Evolutionary conservation across 2,888 invertebrate genomes (phyloP), one percentile per base, ranked within the genome.

Genomic region (Caenorhabditis sp.): DNA sequence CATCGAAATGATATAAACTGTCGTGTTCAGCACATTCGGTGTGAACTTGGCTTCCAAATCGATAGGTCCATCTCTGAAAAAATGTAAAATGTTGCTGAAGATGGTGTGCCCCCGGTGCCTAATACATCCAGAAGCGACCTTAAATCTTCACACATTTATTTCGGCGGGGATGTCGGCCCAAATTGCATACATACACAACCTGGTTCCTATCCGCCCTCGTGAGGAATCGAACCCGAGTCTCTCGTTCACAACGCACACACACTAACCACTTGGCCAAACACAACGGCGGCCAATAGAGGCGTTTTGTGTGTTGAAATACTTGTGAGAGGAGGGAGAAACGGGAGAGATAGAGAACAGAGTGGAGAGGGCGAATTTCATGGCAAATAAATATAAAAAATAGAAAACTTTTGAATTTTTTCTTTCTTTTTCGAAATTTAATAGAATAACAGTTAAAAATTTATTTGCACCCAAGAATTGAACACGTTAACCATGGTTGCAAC

Each of bases 1-100:
- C 92, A 97, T 93, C 1, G 97, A 96, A 85, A 99, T 95, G 70
- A 99, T 94, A 88, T 99, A 99, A 17, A 99, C 97, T 0, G 97
- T 96, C 86, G 96, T 95, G 89, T 99, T 99, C 50, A 99, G 91
- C 71, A 99, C 91, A 88, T 94, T 95, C 7, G 97, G 95, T 84
- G 93, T 92, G 89, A 97, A 99, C 50, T 85, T 84, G 49, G 84
- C 82, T 65, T 88, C 87, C 50, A 88, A 75, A 72, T 88, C 85
- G 7, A 84, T 63, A 26, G 80, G 81, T 20, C 65, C 84, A 2
- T 70, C 74, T 60, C 87, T 85, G 70, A 38, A 87, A 82, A 27
- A 63, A 52, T 36, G 23, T 7, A 58, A 73, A 73, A 31, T 67
- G 62, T 72, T 49, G 59, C 52, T 59, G 67, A 68, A 61, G 65